Evolutionary conservation across 2,797 vertebrate genomes (phyloP).

Genomic region (Cossypha dichroa): DNA sequence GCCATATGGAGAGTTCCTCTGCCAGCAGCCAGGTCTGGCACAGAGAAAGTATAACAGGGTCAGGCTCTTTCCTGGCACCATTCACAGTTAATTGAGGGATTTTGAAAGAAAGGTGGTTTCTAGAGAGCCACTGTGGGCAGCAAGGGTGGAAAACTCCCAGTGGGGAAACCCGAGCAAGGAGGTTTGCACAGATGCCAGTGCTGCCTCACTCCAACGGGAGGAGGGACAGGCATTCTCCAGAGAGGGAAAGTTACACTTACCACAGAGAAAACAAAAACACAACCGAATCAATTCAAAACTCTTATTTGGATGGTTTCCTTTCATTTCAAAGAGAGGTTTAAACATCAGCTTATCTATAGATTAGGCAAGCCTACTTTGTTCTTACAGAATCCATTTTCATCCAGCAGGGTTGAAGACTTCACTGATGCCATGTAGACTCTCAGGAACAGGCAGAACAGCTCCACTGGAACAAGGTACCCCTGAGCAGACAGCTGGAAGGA

Average conservation of each 20-base stretch:
- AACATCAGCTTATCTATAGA: not conserved
- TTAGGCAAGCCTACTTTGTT: not conserved
- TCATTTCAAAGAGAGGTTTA: not conserved
- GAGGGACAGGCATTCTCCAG: not conserved
- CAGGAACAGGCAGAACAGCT: not conserved
- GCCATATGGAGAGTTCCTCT: not conserved
- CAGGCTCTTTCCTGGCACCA: not conserved
- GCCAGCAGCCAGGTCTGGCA: not conserved
- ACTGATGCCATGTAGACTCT: not conserved
- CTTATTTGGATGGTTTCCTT: not conserved
- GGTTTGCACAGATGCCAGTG: not conserved
- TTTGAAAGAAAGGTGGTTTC: constrained; percentile 17
- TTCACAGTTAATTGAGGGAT: not conserved
- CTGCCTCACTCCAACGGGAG: not conserved
- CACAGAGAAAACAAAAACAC: not conserved
- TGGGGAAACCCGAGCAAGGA: not conserved
- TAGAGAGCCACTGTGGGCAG: not conserved
- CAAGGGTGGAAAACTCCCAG: not conserved
- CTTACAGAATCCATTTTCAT: not conserved
- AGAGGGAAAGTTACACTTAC: not conserved
- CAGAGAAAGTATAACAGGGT: not conserved
- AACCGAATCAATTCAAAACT: not conserved
- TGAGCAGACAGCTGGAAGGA: not conserved
- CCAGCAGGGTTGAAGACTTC: not conserved
- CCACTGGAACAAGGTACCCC: not conserved